Evolutionary conservation across 30 jellyfish, hydroid and myxozoan genomes (phyloP), one percentile per base, ranked within the genome.

Genomic region (Hydra vulgaris): DNA sequence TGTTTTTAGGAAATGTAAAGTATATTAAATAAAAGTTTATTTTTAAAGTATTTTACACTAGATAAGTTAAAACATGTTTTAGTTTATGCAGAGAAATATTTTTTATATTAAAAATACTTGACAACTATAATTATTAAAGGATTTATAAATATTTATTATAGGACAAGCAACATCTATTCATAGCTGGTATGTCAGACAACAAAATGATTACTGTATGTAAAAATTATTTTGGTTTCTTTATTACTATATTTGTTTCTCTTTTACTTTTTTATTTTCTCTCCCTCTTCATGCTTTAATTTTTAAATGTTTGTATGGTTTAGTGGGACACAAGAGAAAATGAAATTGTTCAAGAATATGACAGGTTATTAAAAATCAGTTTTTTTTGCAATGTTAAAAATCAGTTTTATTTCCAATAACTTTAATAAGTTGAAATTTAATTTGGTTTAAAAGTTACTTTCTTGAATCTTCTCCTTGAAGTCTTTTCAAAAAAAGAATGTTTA

Each of bases 271-370:
- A 12, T 40, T 40, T 3, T 40, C 61, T 40, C 8, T 40, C 5
- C 8, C 61, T 40, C 12, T 40, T 5, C 5, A 12, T 40, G 61
- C 12, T 22, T 66, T 71, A 17, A 71, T 22, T 81, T 54, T 17
- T 21, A n/a, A n/a, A n/a, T n/a, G 40, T 26, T 88, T n/a, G 67
- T 55, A 40, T 40, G 19, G 78, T 21, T 17, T 74, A 94, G 99
- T 94, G 99, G 99, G 99, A 94, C 80, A 94, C 76, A 19, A 84
- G 96, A 25, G 99, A 88, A 73, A 85, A 94, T 79, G 96, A 94
- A 85, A 94, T 94, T 18, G 97, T 94, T 5, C 99, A 94, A 79
- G 99, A 94, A 85, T 94, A 94, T 71, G 99, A 94, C 85, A 76
- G 96, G 96, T 89, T 54, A 16, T 52, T 23, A 0, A 68, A 27